Conservation (phyloP, 1,140 invertebrate genomes). For the Eufriesea mexicana region DNA sequence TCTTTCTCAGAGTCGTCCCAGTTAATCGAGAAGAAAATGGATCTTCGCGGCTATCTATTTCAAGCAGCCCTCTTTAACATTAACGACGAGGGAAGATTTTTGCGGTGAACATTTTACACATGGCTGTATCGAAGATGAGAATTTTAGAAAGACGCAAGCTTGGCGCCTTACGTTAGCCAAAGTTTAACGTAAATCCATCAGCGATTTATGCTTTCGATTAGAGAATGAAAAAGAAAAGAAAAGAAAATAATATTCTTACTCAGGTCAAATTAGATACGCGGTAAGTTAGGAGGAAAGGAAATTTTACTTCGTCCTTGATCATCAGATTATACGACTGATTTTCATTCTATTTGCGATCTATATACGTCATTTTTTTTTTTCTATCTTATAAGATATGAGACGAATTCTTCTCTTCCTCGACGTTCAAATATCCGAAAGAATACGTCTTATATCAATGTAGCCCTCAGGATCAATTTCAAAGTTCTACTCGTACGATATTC, state of each 20-base stretch:
- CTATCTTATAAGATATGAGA: neutral
- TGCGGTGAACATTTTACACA: neutral
- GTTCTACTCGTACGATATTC: neutral
- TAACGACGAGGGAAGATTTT: neutral
- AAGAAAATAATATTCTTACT: conserved; percentile 49
- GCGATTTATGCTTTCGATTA: conserved; percentile 28
- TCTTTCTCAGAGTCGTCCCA: neutral
- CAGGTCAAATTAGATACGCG: conserved; percentile 49
- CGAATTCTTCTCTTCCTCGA: neutral
- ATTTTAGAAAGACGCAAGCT: conserved; percentile 25
- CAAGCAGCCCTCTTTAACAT: neutral
- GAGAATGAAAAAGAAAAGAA: conserved; percentile 21
- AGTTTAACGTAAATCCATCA: conserved; percentile 55
- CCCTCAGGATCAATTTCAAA: conserved; percentile 4
- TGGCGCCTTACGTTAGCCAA: conserved; percentile 52
- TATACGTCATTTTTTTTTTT: neutral
- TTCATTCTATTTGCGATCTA: neutral
- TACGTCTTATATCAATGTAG: neutral
- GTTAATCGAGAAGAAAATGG: conserved; percentile 1
- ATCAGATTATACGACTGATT: conserved; percentile 25
- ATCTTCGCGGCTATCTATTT: neutral
- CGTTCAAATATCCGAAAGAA: neutral
- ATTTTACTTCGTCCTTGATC: conserved; percentile 43
- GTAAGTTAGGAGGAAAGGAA: conserved; percentile 44
- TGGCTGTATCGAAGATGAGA: neutral